Conservation (phyloP, 2,797 vertebrate species). For the Eulemur rubriventer region DNA sequence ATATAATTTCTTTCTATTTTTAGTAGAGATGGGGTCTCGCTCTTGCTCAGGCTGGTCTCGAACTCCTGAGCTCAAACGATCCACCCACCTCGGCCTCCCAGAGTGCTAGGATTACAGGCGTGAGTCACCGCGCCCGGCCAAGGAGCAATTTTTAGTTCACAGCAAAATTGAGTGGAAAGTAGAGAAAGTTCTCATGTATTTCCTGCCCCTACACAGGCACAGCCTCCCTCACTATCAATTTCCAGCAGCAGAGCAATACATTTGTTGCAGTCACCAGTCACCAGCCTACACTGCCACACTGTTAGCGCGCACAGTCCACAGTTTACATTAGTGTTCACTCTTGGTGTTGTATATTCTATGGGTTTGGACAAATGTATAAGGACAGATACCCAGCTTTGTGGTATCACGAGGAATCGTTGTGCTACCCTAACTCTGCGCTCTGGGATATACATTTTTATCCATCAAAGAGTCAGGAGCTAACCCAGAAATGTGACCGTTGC, state of each 20-base stretch:
- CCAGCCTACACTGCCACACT: neutral
- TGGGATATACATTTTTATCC: too few species aligned
- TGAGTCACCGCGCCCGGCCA: too few species aligned
- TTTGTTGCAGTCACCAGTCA: neutral
- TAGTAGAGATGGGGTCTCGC: too few species aligned
- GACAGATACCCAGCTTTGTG: accelerated
- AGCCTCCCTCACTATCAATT: neutral
- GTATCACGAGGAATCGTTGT: neutral
- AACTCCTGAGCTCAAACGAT: too few species aligned
- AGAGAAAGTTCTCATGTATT: neutral
- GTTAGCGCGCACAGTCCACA: neutral
- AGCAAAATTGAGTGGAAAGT: neutral
- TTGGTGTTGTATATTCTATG: accelerated
- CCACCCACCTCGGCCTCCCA: too few species aligned
- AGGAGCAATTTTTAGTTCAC: neutral
- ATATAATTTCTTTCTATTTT: too few species aligned
- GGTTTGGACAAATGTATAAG: neutral
- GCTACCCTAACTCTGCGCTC: neutral
- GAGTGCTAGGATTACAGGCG: too few species aligned
- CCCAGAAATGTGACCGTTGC: neutral
- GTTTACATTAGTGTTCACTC: neutral
- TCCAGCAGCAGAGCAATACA: too few species aligned
- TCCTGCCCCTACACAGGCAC: accelerated
- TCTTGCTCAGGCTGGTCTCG: too few species aligned
- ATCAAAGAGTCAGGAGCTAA: neutral